These are phyloP conservation scores for Illadopsis cleaveri DNA, from an alignment of 2,113 vertebrate genomes.

Conservation along the genomic window DNA sequence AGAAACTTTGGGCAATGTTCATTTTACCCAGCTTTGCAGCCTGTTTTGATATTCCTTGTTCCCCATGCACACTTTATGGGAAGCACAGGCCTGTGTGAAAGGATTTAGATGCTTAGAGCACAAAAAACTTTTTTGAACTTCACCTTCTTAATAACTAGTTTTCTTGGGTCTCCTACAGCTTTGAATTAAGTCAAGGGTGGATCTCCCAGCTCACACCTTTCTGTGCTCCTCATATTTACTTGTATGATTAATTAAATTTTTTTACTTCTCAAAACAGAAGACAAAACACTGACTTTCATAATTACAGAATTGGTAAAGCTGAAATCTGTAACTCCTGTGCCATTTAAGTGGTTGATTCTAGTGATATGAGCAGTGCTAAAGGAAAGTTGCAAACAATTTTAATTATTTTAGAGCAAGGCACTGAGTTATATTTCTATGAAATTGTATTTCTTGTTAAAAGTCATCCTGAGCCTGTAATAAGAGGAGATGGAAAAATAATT, in stretches of 20 bases:
- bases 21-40: neutral
- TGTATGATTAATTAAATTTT: neutral
- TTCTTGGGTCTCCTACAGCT: neutral
- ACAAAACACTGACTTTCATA: neutral
- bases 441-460: neutral
- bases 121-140: neutral
- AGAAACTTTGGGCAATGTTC: neutral
- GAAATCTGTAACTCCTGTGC: neutral
- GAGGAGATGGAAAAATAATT: neutral
- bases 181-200: neutral
- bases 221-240: neutral
- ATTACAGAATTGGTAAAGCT: neutral
- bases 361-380: fast-evolving
- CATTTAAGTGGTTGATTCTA: neutral
- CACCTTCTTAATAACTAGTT: neutral
- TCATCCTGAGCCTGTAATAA: neutral
- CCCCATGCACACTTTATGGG: neutral
- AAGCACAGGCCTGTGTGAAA: neutral
- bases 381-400: neutral
- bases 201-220: neutral
- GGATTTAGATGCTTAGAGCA: neutral
- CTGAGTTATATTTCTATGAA: neutral
- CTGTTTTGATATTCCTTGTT: neutral
- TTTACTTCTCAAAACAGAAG: neutral
- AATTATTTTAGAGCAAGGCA: neutral